These are phyloP conservation scores for Catagonus wagneri DNA, from an alignment of 2,113 vertebrate species.

Conservation along the genomic window DNA sequence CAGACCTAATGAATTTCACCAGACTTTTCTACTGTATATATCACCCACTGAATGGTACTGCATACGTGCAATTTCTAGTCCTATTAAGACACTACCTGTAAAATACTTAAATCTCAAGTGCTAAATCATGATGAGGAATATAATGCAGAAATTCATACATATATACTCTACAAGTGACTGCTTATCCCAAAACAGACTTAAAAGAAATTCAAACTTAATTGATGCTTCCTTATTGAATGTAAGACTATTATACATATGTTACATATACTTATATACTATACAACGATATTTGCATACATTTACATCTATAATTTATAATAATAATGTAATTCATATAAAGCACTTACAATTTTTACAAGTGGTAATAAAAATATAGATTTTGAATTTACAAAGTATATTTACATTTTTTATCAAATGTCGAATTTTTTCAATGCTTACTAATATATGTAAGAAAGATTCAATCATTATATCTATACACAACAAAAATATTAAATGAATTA, in stretches of 20 bases:
- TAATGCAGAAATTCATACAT: background rate
- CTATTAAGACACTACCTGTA: background rate
- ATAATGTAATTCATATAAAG: background rate
- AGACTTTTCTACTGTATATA: background rate
- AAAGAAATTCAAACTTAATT: background rate
- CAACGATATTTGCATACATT: background rate
- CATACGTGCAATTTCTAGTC: background rate
- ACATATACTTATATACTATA: background rate
- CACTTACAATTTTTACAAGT: background rate
- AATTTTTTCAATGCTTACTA: background rate
- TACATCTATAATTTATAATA: background rate
- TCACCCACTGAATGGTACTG: background rate
- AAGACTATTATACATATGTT: background rate
- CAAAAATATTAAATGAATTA: background rate
- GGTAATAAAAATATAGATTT: background rate
- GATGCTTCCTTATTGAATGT: background rate
- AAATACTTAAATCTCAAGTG: background rate
- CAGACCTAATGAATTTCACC: background rate
- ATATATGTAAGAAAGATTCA: background rate
- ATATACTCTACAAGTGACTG: background rate
- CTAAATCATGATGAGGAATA: background rate
- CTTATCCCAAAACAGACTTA: background rate
- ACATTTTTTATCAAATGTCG: background rate
- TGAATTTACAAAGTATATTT: background rate
- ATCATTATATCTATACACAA: background rate